Base-by-base conservation (phyloP, 2,113 vertebrate species). In the Labeo rohita region DNA sequence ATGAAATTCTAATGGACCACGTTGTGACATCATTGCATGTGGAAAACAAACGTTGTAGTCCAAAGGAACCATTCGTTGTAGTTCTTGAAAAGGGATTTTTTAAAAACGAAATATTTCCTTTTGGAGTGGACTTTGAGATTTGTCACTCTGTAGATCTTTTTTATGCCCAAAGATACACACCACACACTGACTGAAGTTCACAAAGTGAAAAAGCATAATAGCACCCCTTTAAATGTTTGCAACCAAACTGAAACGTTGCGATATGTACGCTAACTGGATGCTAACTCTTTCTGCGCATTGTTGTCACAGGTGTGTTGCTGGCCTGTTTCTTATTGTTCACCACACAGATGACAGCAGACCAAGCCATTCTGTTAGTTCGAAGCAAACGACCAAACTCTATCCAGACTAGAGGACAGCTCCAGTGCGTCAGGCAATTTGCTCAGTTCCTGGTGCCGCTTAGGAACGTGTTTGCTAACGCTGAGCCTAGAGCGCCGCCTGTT, bases 291-390 rank as follows among this genome's bases (percentile, higher is more conserved):
- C 43, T n/a, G 9, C 16, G 11, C 2, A 23, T 23, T 75, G 2
- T 68, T 15, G 90, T 89, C 91, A 70, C 88, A 99, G 98, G 98
- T 90, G 98, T 99, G 83, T 89, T 99, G 21, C 93, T 98, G 89
- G 98, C 98, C 72, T 98, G 97, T 92, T 99, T 98, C 90, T 92
- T 99, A 87, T 95, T 98, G 87, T 99, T 96, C 90, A 94, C 97
- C 21, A 97, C 96, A 80, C 94, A 95, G 90, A 97, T 99, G 97
- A 97, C 94, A 3, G 96, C 97, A 28, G 97, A 99, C 89, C 96
- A 99, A 93, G 96, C 98, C 2, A 98, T 99, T 90, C 87, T 96
- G 85, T 97, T 95, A 82, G 96, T 99, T 23, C 95, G 98, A 73
- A 95, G 96, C 43, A 98, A 98, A 89, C 94, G 98, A 34, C 96